phyloP scores from a whole-genome alignment of 2,797 vertebrate genomes.

The Erethizon dorsatum region DNA sequence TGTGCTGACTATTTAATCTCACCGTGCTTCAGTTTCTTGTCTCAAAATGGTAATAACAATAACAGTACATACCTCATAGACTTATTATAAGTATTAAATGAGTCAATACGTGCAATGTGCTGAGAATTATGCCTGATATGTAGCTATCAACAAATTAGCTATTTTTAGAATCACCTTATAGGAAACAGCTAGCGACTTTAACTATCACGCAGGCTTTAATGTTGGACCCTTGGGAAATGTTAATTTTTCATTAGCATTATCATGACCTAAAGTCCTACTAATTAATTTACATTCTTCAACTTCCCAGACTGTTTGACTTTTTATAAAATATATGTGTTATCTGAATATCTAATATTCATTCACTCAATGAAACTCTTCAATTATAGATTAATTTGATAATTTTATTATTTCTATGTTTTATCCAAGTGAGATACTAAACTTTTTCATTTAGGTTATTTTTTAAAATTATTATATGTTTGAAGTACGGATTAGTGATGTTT shows the following conservation, averaged over 20 bases:
- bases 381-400: not conserved
- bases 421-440: not conserved
- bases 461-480: not conserved
- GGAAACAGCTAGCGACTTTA: constrained; percentile 16
- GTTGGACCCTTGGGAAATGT: not conserved
- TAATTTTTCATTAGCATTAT: constrained; percentile 61
- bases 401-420: not conserved
- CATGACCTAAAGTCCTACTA: constrained; percentile 4
- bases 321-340: not conserved
- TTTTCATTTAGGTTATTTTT: not conserved
- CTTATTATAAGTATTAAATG: constrained; percentile 33
- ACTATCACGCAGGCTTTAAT: not conserved
- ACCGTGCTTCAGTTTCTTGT: constrained; percentile 5
- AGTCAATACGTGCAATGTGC: not conserved
- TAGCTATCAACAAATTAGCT: constrained; percentile 35
- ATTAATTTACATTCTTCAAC: constrained; percentile 49
- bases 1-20: constrained; percentile 35
- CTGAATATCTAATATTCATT: not conserved
- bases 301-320: constrained; percentile 14
- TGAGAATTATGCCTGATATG: constrained; percentile 36
- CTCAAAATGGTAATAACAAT: constrained; percentile 36
- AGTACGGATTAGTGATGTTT: not conserved
- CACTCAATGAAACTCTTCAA: not conserved
- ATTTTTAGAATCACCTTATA: constrained; percentile 40
- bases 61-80: not conserved